These are phyloP conservation scores for Gavialis gangeticus DNA, from an alignment of 2,113 vertebrate species.

Conservation along the genomic window DNA sequence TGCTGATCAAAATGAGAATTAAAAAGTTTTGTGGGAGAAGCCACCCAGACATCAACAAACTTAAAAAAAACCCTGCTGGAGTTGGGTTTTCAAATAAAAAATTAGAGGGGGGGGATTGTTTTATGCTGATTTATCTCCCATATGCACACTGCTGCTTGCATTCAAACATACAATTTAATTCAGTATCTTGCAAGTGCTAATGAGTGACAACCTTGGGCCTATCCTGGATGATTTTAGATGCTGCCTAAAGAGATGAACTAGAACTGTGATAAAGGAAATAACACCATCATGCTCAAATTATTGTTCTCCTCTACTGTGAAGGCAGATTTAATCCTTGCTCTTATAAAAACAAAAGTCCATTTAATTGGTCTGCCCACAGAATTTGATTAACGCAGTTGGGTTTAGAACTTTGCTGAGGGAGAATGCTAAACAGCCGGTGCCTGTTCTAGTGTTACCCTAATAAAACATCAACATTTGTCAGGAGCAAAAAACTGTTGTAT, in stretches of 20 bases:
- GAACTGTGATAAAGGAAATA: not conserved
- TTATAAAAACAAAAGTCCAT: not conserved
- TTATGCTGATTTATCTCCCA: not conserved
- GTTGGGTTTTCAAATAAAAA: not conserved
- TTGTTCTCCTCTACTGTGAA: not conserved
- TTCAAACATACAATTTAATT: not conserved
- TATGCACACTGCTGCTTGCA: not conserved
- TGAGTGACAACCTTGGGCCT: not conserved
- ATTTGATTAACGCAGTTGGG: not conserved
- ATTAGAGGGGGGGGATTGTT: not conserved
- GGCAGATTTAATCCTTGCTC: not conserved
- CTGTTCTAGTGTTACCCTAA: not conserved
- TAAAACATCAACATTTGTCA: not conserved
- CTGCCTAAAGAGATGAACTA: not conserved
- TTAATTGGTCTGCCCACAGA: not conserved
- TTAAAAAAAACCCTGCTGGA: not conserved
- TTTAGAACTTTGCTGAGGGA: not conserved
- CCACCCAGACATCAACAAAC: not conserved
- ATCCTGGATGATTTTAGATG: not conserved
- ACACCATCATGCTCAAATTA: not conserved
- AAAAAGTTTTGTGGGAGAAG: not conserved
- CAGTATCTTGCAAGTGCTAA: not conserved
- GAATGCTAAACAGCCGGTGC: not conserved
- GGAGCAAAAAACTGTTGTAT: not conserved
- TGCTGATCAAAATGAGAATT: not conserved